A percentile compares a stretch with the other conserved stretches of the same genome.
These are phyloP conservation scores for Perodicticus potto DNA, from an alignment of 2,797 vertebrate species.

Conservation along the genomic window DNA sequence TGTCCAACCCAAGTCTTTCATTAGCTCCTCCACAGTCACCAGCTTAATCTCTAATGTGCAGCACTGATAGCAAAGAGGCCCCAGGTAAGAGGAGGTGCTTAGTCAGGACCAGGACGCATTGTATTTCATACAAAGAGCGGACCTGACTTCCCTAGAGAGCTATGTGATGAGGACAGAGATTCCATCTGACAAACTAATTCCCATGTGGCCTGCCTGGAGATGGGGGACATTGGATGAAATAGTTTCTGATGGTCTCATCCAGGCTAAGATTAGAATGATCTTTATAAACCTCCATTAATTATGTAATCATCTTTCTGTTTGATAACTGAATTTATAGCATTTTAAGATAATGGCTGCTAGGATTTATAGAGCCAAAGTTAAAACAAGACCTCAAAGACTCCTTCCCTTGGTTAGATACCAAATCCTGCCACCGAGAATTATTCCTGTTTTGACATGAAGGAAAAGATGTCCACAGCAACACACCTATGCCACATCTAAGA, in stretches of 20 bases:
- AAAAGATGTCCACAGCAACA: slow-evolving; percentile 33
- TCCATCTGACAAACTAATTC: slow-evolving; percentile 65
- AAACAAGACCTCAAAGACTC: slow-evolving; percentile 44
- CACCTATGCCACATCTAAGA: neutral
- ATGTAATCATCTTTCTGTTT: slow-evolving; percentile 73
- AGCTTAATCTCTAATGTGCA: neutral
- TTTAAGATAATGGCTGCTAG: slow-evolving; percentile 75
- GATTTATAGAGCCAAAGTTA: slow-evolving; percentile 52
- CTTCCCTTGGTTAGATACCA: slow-evolving; percentile 24
- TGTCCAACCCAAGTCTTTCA: neutral
- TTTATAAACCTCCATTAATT: slow-evolving; percentile 76
- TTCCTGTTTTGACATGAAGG: neutral
- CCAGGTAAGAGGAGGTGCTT: slow-evolving; percentile 16
- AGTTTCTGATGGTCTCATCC: slow-evolving; percentile 60
- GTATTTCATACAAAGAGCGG: slow-evolving; percentile 52
- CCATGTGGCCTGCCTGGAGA: slow-evolving; percentile 42
- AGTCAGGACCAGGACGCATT: neutral
- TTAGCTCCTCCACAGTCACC: neutral
- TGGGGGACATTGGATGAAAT: slow-evolving; percentile 70
- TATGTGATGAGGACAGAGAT: slow-evolving; percentile 43
- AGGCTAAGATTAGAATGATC: slow-evolving; percentile 64
- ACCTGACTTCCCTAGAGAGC: slow-evolving; percentile 1
- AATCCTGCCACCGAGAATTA: neutral
- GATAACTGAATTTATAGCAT: slow-evolving; percentile 67
- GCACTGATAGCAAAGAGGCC: neutral